phyloP scores from a whole-genome alignment of 2,888 invertebrate species.

The Philopedon plagiatum region DNA sequence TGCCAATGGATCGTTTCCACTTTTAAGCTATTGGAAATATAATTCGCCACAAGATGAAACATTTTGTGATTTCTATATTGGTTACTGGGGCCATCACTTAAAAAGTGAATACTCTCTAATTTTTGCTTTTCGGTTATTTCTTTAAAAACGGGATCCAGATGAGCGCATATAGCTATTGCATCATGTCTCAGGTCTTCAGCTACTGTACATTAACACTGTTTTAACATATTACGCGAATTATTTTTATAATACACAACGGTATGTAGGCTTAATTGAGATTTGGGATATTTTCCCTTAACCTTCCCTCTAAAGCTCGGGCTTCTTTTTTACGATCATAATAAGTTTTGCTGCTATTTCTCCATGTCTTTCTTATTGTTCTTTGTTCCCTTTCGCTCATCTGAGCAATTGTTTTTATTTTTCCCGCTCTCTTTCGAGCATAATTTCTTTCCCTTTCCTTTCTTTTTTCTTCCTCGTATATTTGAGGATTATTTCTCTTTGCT shows the following conservation, averaged over 20 bases:
- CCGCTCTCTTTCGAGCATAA: too few relatives aligned
- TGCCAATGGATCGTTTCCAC: conserved; percentile 35
- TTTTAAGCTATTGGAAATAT: conserved; percentile 25
- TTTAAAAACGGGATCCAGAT: conserved; percentile 35
- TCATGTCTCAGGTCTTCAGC: conserved; percentile 33
- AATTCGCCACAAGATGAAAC: conserved; percentile 29
- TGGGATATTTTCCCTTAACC: not conserved
- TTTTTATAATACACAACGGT: not conserved
- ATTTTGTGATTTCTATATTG: conserved; percentile 44
- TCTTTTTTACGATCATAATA: not conserved
- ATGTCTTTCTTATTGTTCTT: not conserved
- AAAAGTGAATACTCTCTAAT: conserved; percentile 31
- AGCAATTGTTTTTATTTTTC: too few relatives aligned
- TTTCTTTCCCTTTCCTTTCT: too few relatives aligned
- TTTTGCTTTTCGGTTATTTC: conserved; percentile 19
- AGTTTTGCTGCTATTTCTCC: not conserved
- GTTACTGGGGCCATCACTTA: conserved; percentile 43
- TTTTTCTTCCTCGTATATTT: too few relatives aligned
- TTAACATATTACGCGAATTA: not conserved
- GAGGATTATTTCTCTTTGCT: too few relatives aligned
- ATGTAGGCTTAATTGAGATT: not conserved
- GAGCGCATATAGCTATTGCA: conserved; percentile 41
- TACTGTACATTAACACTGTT: not conserved
- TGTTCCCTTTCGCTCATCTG: not conserved
- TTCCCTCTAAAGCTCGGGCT: not conserved